Conservation (phyloP, 2,797 vertebrate genomes). For the Melopsittacus undulatus region DNA sequence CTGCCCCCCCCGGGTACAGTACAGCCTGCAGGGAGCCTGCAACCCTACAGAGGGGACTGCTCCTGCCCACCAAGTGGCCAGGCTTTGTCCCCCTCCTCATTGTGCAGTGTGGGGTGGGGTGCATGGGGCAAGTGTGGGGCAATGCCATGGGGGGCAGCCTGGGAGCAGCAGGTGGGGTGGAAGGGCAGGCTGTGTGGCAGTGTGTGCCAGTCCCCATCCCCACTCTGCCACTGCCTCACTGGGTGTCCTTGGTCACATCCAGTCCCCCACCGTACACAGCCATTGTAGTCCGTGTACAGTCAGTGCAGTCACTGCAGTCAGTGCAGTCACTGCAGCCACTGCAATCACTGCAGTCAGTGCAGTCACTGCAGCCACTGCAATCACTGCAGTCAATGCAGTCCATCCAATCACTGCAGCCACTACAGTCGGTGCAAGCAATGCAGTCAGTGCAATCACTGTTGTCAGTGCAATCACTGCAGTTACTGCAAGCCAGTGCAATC, state of each 20-base stretch:
- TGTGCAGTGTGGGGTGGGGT: neutral
- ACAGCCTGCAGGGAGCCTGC: neutral
- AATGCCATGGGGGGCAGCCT: neutral
- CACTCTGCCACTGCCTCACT: neutral
- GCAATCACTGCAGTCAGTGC: too few species aligned
- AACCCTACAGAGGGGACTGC: neutral
- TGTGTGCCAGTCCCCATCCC: neutral
- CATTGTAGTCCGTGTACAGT: neutral
- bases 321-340: neutral
- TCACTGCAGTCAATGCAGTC: too few species aligned
- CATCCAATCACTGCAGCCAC: too few species aligned
- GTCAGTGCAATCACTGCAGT: too few species aligned
- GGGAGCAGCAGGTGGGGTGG: neutral
- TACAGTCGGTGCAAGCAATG: too few species aligned
- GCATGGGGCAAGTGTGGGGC: neutral
- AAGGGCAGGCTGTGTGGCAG: neutral
- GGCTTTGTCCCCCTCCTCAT: neutral
- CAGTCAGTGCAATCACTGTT: too few species aligned
- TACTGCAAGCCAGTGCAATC: too few species aligned
- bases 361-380: neutral
- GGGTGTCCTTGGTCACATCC: neutral
- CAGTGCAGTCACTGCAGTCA: too few species aligned
- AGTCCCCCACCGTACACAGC: neutral
- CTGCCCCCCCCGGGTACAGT: fast-evolving
- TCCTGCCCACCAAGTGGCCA: neutral